Percentiles rank a stretch among this genome's conserved stretches.
These are phyloP conservation scores for Calephelis perditalis DNA, from an alignment of 2,888 invertebrate species.

Conservation along the genomic window DNA sequence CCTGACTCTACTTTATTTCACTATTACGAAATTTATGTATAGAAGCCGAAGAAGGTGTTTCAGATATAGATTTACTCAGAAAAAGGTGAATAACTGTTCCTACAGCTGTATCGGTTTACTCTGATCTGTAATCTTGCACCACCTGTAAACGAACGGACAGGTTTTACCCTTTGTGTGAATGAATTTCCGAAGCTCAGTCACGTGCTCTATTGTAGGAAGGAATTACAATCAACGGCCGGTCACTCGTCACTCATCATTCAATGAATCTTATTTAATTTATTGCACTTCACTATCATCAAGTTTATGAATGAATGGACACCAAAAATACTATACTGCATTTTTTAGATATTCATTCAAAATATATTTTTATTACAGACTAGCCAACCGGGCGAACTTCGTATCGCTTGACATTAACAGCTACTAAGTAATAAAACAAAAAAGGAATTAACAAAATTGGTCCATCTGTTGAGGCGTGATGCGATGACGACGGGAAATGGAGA, in stretches of 20 bases:
- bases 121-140: constrained; percentile 37
- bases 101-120: constrained; percentile 25
- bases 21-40: neutral
- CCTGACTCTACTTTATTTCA: neutral
- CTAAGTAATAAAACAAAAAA: no score
- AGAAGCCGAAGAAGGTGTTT: neutral
- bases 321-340: constrained; percentile 43
- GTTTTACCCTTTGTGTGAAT: constrained; percentile 55
- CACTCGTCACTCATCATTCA: constrained; percentile 37
- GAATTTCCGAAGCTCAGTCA: constrained; percentile 51
- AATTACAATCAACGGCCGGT: constrained; percentile 64
- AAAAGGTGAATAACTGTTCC: constrained; percentile 29
- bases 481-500: neutral
- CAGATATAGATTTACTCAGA: constrained; percentile 11
- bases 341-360: no score
- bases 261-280: constrained; percentile 49
- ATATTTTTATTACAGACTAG: neutral
- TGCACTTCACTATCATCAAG: constrained; percentile 48
- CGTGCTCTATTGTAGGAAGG: constrained; percentile 66
- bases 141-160: constrained; percentile 39
- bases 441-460: no score
- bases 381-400: no score
- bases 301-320: constrained; percentile 58
- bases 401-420: no score
- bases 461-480: no score